Evolutionary conservation across 2,888 invertebrate species (phyloP).

Genomic region (Rhyacophila evoluta): DNA sequence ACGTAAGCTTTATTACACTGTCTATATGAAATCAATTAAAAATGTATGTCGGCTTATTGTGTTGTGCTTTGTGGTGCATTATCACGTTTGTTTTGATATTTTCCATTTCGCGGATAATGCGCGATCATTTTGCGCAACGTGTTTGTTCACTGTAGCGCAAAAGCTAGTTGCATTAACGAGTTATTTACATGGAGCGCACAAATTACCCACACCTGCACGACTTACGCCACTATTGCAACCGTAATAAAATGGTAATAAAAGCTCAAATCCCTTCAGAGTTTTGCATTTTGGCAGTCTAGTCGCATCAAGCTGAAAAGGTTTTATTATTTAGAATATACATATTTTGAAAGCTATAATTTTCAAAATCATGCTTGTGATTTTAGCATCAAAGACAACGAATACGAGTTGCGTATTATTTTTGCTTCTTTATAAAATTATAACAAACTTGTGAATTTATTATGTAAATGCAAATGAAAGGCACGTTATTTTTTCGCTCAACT

Average conservation of each 20-base stretch:
- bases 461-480: too few relatives aligned
- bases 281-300: slow-evolving; percentile 34
- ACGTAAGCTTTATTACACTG: background rate
- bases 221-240: slow-evolving; percentile 49
- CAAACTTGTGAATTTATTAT: too few relatives aligned
- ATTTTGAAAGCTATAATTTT: too few relatives aligned
- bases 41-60: background rate
- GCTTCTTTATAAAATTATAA: too few relatives aligned
- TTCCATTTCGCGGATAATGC: background rate
- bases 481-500: too few relatives aligned
- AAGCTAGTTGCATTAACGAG: slow-evolving; percentile 2
- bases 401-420: too few relatives aligned
- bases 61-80: background rate
- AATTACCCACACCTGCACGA: slow-evolving; percentile 49
- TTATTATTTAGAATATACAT: too few relatives aligned
- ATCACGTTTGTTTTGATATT: background rate
- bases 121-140: background rate
- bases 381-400: too few relatives aligned
- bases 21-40: background rate
- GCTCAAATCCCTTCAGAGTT: slow-evolving; percentile 30
- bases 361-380: too few relatives aligned
- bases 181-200: slow-evolving; percentile 48
- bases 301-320: background rate
- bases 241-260: slow-evolving; percentile 50
- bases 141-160: background rate